Evolutionary conservation across 2,888 invertebrate species (phyloP), one percentile per base, ranked within the genome.

Genomic region (Apodemia zela): DNA sequence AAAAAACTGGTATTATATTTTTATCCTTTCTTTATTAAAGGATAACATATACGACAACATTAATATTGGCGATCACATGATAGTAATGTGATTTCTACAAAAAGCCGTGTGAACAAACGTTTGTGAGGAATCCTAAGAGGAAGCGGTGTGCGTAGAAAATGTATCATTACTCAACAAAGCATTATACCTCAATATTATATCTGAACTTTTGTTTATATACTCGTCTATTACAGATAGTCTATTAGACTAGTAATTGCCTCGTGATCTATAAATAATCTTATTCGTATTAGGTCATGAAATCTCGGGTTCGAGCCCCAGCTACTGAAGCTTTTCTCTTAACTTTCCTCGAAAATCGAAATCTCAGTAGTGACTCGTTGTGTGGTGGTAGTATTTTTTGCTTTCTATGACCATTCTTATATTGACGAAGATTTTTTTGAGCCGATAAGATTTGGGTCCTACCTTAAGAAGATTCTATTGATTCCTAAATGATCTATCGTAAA

Each of bases 61-160:
- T 15, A 15, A 57, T 51, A 57, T 51, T 51, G 51, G 7, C 15
- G 54, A 47, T 17, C n/a, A 47, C 45, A 47, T 15, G 15, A 15
- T 29, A 15, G 29, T 57, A 29, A 57, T 57, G n/a, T 29, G 29
- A 57, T 57, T 57, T 29, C 15, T 25, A 29, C 25, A 57, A 57
- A 57, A 57, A 57, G 8, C 15, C 29, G 57, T 57, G 29, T 57
- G 57, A 57, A 57, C 57, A 29, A 57, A 57, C 57, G 57, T 25
- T 57, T 57, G n/a, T 57, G 29, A 57, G 29, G 57, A 57, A 57
- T 57, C 29, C n/a, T 57, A n/a, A 17, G 29, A 29, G 25, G 57
- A 51, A 51, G n/a, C 29, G 7, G 29, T 57, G n/a, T 57, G 57
- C 57, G 15, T 57, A 21, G 29, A n/a, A 57, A 57, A 57, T 57